phyloP scores from a whole-genome alignment of 2,888 invertebrate genomes.

The Pseudoips prasinana region DNA sequence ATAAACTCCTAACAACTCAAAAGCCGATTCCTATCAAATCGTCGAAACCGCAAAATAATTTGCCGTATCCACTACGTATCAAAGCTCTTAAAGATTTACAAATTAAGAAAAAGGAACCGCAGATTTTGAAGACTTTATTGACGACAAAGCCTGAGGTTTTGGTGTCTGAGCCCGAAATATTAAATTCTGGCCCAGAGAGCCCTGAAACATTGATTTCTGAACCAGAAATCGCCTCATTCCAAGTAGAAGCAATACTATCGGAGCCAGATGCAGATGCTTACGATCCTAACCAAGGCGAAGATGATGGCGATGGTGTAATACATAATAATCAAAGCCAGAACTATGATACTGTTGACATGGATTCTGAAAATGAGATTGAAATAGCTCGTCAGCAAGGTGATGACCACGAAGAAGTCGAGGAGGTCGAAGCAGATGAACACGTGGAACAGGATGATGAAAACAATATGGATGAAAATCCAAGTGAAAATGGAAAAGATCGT shows the following conservation, averaged over 20 bases:
- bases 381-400: slow-evolving; percentile 64
- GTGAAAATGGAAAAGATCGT: slow-evolving; percentile 47
- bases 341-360: slow-evolving; percentile 76
- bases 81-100: slow-evolving; percentile 78
- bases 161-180: slow-evolving; percentile 74
- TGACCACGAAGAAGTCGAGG: slow-evolving; percentile 41
- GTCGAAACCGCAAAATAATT: slow-evolving; percentile 58
- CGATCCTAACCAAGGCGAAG: slow-evolving; percentile 49
- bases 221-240: slow-evolving; percentile 77
- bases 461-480: slow-evolving; percentile 44
- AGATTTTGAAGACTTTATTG: slow-evolving; percentile 74
- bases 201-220: slow-evolving; percentile 78
- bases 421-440: slow-evolving; percentile 33
- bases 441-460: slow-evolving; percentile 38
- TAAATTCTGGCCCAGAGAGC: slow-evolving; percentile 76
- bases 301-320: slow-evolving; percentile 47
- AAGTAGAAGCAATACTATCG: slow-evolving; percentile 74
- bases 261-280: slow-evolving; percentile 71
- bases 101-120: slow-evolving; percentile 76
- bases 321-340: slow-evolving; percentile 58
- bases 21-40: slow-evolving; percentile 68
- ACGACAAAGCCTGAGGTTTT: slow-evolving; percentile 73
- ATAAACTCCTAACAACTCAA: slow-evolving; percentile 55
- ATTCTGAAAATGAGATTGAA: slow-evolving; percentile 77
- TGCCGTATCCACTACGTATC: slow-evolving; percentile 74